A percentile compares a stretch with the other conserved stretches of the same genome.
Evolutionary conservation across 2,113 vertebrate species (phyloP).

Genomic region (Sula dactylatra): DNA sequence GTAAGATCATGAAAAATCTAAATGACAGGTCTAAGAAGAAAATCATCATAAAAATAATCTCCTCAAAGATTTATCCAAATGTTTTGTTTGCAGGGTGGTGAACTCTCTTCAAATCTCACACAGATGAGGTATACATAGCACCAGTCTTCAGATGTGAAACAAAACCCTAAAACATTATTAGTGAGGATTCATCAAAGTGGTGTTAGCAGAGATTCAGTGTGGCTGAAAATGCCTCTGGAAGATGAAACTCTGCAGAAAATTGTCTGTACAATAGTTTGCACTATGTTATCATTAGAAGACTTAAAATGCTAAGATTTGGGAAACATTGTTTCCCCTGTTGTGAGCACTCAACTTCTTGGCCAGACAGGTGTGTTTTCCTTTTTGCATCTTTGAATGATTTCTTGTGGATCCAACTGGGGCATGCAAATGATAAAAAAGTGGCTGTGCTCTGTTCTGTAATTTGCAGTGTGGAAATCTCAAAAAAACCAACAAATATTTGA

Average conservation of each 20-base stretch:
- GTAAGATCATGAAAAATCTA: background rate
- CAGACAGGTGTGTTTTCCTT: background rate
- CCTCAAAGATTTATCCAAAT: background rate
- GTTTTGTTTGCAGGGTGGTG: background rate
- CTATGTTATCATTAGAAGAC: background rate
- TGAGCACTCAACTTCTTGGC: background rate
- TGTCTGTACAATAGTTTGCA: background rate
- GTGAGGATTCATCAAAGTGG: background rate
- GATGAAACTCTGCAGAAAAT: background rate
- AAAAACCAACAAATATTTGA: background rate
- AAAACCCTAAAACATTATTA: background rate
- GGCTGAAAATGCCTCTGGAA: background rate
- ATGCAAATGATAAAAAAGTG: background rate
- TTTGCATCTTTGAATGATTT: background rate
- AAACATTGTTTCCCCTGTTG: background rate
- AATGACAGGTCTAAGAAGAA: background rate
- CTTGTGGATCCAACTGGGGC: background rate
- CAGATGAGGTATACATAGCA: background rate
- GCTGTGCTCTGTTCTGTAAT: background rate
- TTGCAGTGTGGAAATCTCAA: background rate
- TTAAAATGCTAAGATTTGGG: background rate
- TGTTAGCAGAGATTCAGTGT: background rate
- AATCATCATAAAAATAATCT: background rate
- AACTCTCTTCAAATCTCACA: background rate
- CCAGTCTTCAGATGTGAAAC: background rate